These are phyloP conservation scores for Mystacornis crossleyi DNA, from an alignment of 2,113 vertebrate genomes.

Conservation along the genomic window DNA sequence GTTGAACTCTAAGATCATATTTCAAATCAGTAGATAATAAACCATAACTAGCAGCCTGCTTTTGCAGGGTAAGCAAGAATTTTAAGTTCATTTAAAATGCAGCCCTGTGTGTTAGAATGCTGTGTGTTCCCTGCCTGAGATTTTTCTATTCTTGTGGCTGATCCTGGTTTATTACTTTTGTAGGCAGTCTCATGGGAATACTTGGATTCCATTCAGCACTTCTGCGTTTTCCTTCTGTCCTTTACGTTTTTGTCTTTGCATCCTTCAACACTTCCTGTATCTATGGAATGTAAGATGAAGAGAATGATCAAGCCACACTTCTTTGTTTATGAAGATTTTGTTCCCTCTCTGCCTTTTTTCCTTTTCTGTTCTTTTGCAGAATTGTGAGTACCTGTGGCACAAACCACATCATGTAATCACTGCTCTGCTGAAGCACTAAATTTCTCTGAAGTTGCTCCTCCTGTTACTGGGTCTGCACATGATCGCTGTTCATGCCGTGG, in stretches of 20 bases:
- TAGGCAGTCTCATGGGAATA: background rate
- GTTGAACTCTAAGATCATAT: background rate
- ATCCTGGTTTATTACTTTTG: background rate
- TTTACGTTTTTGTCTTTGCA: background rate
- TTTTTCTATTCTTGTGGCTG: background rate
- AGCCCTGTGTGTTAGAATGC: background rate
- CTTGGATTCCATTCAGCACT: background rate
- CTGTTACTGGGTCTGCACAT: background rate
- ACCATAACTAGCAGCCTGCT: background rate
- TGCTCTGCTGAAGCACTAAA: background rate
- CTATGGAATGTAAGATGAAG: background rate
- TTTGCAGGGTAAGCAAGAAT: background rate
- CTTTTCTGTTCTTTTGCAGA: background rate
- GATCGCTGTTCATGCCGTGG: background rate
- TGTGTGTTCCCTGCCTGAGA: background rate
- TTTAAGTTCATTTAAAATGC: background rate
- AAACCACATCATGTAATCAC: rapidly evolving
- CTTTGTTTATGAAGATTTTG: background rate
- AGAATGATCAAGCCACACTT: background rate
- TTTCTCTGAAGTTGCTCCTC: background rate
- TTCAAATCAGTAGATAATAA: background rate
- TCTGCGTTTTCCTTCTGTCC: background rate
- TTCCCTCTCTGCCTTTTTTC: background rate
- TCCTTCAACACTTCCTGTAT: background rate
- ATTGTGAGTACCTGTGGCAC: background rate